Percentiles rank a stretch among this genome's conserved stretches.
These are phyloP conservation scores for Oxycera nigricornis DNA, from an alignment of 2,888 invertebrate species.

Conservation along the genomic window DNA sequence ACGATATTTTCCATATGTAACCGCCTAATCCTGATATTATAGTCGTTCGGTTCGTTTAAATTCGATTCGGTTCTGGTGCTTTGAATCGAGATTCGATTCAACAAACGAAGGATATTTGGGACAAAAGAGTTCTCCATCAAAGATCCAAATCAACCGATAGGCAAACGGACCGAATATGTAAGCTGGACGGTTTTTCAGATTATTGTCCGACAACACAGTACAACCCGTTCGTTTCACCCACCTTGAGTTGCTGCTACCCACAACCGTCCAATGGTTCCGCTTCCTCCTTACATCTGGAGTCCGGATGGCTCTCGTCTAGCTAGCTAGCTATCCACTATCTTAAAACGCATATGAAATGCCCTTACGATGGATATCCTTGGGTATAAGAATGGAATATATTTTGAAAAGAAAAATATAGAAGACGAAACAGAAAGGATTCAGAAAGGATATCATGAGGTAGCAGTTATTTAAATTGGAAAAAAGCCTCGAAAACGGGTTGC, in stretches of 20 bases:
- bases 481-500: constrained; percentile 14
- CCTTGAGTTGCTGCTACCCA: not conserved
- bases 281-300: not conserved
- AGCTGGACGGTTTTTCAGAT: constrained; percentile 16
- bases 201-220: constrained; percentile 19
- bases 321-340: not conserved
- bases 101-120: not conserved
- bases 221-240: not conserved
- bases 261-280: not conserved
- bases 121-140: constrained; percentile 26
- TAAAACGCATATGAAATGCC: constrained; percentile 28
- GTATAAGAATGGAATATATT: constrained; percentile 20
- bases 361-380: constrained; percentile 21
- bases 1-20: constrained; percentile 40
- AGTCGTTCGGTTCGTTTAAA: constrained; percentile 42
- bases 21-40: constrained; percentile 45
- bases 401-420: constrained; percentile 28
- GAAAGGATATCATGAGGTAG: constrained; percentile 44
- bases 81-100: not conserved
- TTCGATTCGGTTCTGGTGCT: constrained; percentile 34
- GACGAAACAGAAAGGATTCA: constrained; percentile 26
- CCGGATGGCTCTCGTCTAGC: not conserved
- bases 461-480: constrained; percentile 44
- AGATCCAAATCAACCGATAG: constrained; percentile 31
- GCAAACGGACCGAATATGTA: constrained; percentile 2